Base-by-base conservation (phyloP, 2,797 vertebrate genomes). In the Rhodeus uyekii region DNA sequence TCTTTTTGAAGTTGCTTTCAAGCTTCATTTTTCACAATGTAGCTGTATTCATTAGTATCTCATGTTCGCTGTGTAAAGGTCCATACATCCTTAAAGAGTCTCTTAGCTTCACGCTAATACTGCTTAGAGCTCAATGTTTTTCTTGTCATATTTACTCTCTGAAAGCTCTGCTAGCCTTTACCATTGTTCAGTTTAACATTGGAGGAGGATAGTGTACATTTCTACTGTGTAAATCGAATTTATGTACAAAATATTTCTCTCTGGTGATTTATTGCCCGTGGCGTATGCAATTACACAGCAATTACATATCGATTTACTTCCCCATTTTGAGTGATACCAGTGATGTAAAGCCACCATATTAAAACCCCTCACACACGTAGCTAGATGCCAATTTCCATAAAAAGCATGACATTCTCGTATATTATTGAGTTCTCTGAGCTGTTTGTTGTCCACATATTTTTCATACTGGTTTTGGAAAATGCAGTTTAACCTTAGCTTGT, bases 221-320 rank as follows among this genome's bases (percentile, higher is more conserved):
- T 69, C 65, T 60, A 24, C 12, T 65, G 5, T 78, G 34, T 48
- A 24, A 46, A 63, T 63, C 38, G 4, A 61, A 80, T 46, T 80
- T n/a, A 72, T 12, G 14, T 65, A 27, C 19, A 78, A 27, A 72
- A 80, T 68, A 61, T 80, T 78, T 16, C 73, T 76, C 77, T 29
- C 34, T 36, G 38, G 50, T 63, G 68, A 80, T 80, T 36, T 76
- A 42, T 44, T 58, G 72, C 60, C 60, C 44, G 38, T n/a, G 48
- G 61, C 61, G 44, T 39, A 44, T 82, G 24, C 48, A 82, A 80
- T 73, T 80, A 73, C 67, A 50, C 39, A 61, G 39, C 39, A 72
- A 82, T 76, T 76, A 68, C 9, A 1, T 82, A 76, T 82, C 38
- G 29, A 82, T 69, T 82, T 82, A 27, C 73, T 46, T 76, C 55